Evolutionary conservation across 1,140 invertebrate genomes (phyloP), one percentile per base, ranked within the genome.

Genomic region (Papilio glaucus): DNA sequence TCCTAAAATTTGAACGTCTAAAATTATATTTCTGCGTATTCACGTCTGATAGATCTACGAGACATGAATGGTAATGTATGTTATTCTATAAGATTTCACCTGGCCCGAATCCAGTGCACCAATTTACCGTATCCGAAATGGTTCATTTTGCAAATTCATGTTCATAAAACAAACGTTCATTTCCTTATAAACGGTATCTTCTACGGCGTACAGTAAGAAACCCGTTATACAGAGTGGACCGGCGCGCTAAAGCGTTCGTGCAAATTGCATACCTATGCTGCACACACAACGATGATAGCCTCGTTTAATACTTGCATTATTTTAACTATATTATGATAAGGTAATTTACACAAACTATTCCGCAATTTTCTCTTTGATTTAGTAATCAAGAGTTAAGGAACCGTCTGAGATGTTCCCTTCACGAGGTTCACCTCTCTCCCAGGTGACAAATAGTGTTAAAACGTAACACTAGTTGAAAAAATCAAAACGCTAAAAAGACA

Each of bases 101-200:
- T 21, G 18, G 15, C 45, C 9, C 8, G 4, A 18, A 33, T 33
- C n/a, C 15, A 18, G n/a, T 42, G 41, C 18, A 21, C 45, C 7
- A 21, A 21, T 57, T 57, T 24, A 57, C 21, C 21, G 49, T 26
- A 57, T 26, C 39, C 10, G 38, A 24, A 65, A 29, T 24, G 12
- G n/a, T 65, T 13, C 18, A 37, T 37, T 41, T 69, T 67, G 65
- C 45, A 72, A 74, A 76, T 69, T 72, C 67, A 81, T 81, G 79
- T 84, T 80, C 77, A 77, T 81, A 84, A 78, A 77, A 78, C 72
- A 75, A 77, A 74, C 65, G 65, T 74, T 65, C 68, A 75, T 84
- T 83, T 81, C 78, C 77, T 79, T 80, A 78, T 85, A 84, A 85
- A 84, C 80, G 82, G 80, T 83, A 85, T 81, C 79, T 78, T 67